Percentiles rank a stretch among this genome's conserved stretches.
phyloP scores from a whole-genome alignment of 2,888 invertebrate genomes.

The Scaptodrosophila latifasciaeformis region DNA sequence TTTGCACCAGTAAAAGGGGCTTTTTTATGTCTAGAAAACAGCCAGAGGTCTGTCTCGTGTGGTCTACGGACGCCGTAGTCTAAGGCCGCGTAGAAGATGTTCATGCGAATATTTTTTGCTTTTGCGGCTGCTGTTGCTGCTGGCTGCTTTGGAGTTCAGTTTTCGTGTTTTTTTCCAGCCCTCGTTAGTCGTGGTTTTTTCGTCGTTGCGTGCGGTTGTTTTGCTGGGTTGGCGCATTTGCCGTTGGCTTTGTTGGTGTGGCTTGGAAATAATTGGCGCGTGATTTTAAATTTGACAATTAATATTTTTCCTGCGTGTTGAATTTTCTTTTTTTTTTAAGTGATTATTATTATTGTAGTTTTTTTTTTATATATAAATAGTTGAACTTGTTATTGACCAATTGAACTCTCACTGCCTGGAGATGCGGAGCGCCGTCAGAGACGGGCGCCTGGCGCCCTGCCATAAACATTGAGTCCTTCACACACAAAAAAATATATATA shows the following conservation, averaged over 20 bases:
- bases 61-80: too few relatives aligned
- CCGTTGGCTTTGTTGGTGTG: slow-evolving; percentile 10
- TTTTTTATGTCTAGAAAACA: too few relatives aligned
- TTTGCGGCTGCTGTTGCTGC: slow-evolving; percentile 8
- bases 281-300: slow-evolving; percentile 19
- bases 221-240: slow-evolving; percentile 14
- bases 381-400: too few relatives aligned
- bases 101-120: not conserved
- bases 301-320: not conserved
- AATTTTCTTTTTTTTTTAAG: not conserved
- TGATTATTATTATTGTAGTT: not conserved
- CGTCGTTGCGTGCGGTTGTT: slow-evolving; percentile 59
- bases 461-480: too few relatives aligned
- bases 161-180: too few relatives aligned
- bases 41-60: too few relatives aligned
- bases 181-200: slow-evolving; percentile 70
- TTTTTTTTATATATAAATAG: too few relatives aligned
- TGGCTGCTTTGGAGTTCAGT: slow-evolving; percentile 23
- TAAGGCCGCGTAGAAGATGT: slow-evolving; percentile 26
- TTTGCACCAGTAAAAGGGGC: too few relatives aligned
- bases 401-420: not conserved
- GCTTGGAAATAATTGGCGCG: slow-evolving; percentile 44
- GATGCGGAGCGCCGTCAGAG: not conserved
- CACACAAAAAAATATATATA: too few relatives aligned
- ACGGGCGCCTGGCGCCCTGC: not conserved